Base-by-base conservation (phyloP, 2,113 vertebrate species). In the Coregonus clupeaformis region DNA sequence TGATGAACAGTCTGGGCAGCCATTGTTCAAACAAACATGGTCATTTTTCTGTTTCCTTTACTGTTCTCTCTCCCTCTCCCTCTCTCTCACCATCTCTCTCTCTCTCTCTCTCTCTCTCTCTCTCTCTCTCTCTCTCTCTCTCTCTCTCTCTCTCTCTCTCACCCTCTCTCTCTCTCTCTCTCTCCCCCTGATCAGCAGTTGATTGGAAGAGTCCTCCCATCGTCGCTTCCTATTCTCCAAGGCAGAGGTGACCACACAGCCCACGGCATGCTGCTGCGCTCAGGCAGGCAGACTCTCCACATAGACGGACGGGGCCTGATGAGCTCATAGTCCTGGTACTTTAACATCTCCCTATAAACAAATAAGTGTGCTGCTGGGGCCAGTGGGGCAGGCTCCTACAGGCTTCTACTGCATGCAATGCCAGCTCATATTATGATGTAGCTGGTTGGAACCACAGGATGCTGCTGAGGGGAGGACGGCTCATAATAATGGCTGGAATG, bases 261-360 rank as follows among this genome's bases (percentile, higher is more conserved):
- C 69, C 70, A 62, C 57, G 24, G 57, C 9, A 7, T 60, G 49
- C 49, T 52, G 49, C 57, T 60, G 49, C 6, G 74, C 71, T 68
- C 64, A 45, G 36, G 11, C 36, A 42, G 36, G 36, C 64, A 45
- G 45, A 74, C 79, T 80, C 77, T 36, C 75, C 65, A 42, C 62
- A 24, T 22, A 1, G 69, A 69, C 71, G 14, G 59, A 71, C 75
- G 20, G 59, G 64, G 24, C 42, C 70, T 69, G 78, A 76, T 88
- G 84, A 90, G 75, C 75, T 88, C 84, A 87, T 78, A 1, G 76
- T 77, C 49, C 25, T 45, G 57, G 82, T 79, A 52, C 30, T 75
- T 75, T 60, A 77, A 29, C 72, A 80, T 84, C 77, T 76, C 77
- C 78, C 75, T 83, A 82, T 83, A 74, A 87, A 87, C 80, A 80